A percentile compares a stretch with the other conserved stretches of the same genome.
phyloP scores from a whole-genome alignment of 2,797 vertebrate species.

The Balearica regulorum region DNA sequence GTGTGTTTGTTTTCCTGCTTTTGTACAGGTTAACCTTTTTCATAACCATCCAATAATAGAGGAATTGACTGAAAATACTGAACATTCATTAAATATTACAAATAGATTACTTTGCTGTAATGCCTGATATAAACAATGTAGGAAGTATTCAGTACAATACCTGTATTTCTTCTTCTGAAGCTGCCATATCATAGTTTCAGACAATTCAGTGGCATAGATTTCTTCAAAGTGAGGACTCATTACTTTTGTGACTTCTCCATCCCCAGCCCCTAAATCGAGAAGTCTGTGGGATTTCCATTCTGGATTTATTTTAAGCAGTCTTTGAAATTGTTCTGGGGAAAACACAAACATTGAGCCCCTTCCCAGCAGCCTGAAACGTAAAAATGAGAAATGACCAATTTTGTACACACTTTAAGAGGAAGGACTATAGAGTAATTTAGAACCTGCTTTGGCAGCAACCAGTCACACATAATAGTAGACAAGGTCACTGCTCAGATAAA shows the following conservation, averaged over 20 bases:
- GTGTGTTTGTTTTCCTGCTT: neutral
- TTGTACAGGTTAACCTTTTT: neutral
- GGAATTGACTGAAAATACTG: neutral
- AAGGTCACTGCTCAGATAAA: slow-evolving; percentile 4
- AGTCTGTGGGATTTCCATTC: slow-evolving; percentile 90
- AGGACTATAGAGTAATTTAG: neutral
- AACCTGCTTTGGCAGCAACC: neutral
- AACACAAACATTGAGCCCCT: slow-evolving; percentile 99
- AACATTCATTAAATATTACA: neutral
- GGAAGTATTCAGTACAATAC: slow-evolving; percentile 64
- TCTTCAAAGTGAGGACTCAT: slow-evolving; percentile 92
- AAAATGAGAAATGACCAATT: slow-evolving; percentile 23
- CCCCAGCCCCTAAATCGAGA: slow-evolving; percentile 93
- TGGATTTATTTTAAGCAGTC: slow-evolving; percentile 83
- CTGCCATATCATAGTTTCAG: slow-evolving; percentile 95
- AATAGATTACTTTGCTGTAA: neutral
- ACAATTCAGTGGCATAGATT: slow-evolving; percentile 93
- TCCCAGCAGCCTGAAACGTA: slow-evolving; percentile 85
- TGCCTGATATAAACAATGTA: neutral
- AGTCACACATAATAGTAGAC: neutral
- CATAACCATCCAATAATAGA: neutral
- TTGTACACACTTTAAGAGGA: neutral
- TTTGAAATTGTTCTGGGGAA: slow-evolving; percentile 90
- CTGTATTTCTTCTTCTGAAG: slow-evolving; percentile 94
- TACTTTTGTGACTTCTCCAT: slow-evolving; percentile 93